Conservation (phyloP, 2,113 vertebrate species). For the Chroicocephalus ridibundus region DNA sequence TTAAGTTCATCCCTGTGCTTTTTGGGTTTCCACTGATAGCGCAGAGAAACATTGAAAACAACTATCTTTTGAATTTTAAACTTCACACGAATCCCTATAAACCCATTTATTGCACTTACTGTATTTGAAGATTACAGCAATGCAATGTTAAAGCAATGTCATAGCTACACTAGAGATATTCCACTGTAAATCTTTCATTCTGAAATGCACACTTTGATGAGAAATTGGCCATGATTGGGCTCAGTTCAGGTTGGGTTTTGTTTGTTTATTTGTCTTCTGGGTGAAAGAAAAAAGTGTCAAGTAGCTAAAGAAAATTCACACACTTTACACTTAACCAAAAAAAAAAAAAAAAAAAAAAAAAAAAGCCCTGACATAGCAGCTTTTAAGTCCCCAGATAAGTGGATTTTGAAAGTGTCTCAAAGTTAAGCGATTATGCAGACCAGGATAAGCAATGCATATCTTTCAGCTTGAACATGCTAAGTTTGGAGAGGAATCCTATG, state of each 20-base stretch:
- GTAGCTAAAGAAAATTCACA: neutral
- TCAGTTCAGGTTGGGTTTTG: neutral
- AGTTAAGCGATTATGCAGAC: neutral
- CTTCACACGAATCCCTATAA: slow-evolving; percentile 28
- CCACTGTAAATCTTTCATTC: slow-evolving; percentile 12
- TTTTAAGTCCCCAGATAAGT: neutral
- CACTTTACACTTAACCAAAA: neutral
- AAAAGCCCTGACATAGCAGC: neutral
- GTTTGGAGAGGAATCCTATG: neutral
- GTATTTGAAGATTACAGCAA: slow-evolving; percentile 22
- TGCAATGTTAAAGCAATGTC: slow-evolving; percentile 50
- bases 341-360: neutral
- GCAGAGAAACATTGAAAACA: neutral
- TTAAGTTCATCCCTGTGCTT: neutral
- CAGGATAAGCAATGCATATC: neutral
- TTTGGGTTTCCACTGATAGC: neutral
- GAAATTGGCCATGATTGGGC: neutral
- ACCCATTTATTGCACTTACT: neutral
- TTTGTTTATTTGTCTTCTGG: slow-evolving; percentile 42
- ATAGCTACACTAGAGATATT: neutral
- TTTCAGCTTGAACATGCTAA: neutral
- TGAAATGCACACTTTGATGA: neutral
- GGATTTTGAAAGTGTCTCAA: neutral
- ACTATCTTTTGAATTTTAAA: slow-evolving; percentile 21
- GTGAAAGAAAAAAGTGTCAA: neutral